Evolutionary conservation across 2,797 vertebrate genomes (phyloP), one percentile per base, ranked within the genome.

Genomic region (Crenuchus spilurus): DNA sequence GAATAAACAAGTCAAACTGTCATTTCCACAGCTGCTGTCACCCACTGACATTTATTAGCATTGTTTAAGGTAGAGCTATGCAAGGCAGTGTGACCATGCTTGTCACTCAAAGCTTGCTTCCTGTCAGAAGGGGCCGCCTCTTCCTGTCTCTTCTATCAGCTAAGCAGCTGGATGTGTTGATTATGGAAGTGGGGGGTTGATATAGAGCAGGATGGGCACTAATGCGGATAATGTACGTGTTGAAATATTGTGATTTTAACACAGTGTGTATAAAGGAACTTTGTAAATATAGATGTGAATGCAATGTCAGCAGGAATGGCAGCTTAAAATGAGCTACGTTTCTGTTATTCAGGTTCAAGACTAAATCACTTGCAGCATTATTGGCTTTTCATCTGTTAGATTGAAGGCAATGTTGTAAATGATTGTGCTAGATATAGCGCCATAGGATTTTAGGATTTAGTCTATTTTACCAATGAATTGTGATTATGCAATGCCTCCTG

Each of bases 41-140:
- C 35, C 39, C 28, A 20, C 54, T 71, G 75, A 74, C 75, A 71
- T 80, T 80, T 80, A 77, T 39, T 26, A 65, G 71, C 61, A 71
- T 77, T 71, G 70, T 70, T 42, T 62, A 48, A 71, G 55, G 63
- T 33, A 35, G 22, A 13, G 61, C 52, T 37, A 31, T 24, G 9
- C 41, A 7, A 41, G 31, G 39, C 49, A 39, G 48, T 30, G 66
- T 65, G 70, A 65, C 66, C 64, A 70, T 65, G 54, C 61, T 61
- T 55, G 71, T 80, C 67, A 74, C 54, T 77, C 79, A 80, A 51
- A 71, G 63, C 49, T 44, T 26, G 46, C 44, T 73, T 77, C 71
- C 75, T 54, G 71, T 63, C 70, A 70, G 44, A 57, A 49, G 65
- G 48, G 70, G 60, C 78, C 35, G 39, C 62, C 63, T 66, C 46